Evolutionary conservation across 2,113 vertebrate genomes (phyloP).

Genomic region (Pseudorectes ferrugineus): DNA sequence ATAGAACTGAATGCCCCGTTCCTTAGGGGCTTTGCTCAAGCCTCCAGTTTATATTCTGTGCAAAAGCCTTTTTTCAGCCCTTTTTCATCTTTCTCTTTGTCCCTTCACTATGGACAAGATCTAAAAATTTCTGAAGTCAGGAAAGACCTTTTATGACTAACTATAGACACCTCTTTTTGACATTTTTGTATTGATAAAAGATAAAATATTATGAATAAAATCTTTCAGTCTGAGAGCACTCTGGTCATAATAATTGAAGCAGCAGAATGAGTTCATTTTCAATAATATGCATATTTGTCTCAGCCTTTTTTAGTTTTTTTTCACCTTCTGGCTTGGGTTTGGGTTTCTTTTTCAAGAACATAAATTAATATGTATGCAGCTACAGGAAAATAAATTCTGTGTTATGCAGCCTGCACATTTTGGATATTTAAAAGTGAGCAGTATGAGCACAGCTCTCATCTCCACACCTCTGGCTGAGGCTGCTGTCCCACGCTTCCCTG

Average conservation of each 20-base stretch:
- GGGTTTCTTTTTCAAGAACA: background rate
- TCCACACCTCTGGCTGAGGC: background rate
- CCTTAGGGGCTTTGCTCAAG: background rate
- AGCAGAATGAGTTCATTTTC: background rate
- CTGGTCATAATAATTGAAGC: background rate
- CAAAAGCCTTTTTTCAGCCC: background rate
- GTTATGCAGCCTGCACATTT: background rate
- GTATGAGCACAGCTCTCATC: background rate
- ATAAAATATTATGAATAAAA: background rate
- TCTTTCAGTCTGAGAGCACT: background rate
- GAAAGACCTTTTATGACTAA: background rate
- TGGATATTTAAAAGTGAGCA: background rate
- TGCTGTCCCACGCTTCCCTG: too few species aligned
- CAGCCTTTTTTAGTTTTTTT: background rate
- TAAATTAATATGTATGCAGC: background rate
- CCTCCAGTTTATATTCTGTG: background rate
- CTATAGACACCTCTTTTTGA: background rate
- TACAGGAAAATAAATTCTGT: background rate
- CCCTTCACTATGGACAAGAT: background rate
- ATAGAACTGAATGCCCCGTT: background rate
- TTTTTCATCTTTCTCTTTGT: background rate
- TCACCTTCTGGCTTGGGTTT: background rate
- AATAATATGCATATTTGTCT: background rate
- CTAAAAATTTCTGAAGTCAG: background rate
- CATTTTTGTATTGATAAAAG: background rate